These are phyloP conservation scores for Neodiprion lecontei DNA, from an alignment of 1,140 invertebrate species.

Conservation along the genomic window DNA sequence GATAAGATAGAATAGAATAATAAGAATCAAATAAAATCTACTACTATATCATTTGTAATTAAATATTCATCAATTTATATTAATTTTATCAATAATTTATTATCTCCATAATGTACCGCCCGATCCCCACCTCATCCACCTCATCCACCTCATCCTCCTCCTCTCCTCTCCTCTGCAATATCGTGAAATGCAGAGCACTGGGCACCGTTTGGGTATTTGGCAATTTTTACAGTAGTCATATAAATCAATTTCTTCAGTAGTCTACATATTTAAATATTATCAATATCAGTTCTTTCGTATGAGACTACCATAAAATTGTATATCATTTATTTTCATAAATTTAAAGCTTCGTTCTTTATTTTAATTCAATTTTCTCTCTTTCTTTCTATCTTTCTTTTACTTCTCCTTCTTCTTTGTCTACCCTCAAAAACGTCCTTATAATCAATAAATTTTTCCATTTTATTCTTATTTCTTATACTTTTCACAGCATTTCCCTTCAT, in stretches of 20 bases:
- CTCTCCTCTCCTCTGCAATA: not conserved
- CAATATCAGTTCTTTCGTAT: constrained; percentile 52
- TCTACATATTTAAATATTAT: constrained; percentile 52
- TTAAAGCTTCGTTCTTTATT: constrained; percentile 61
- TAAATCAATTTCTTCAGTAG: constrained; percentile 44
- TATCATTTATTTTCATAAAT: constrained; percentile 50
- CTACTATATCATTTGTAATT: constrained; percentile 60
- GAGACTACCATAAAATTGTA: constrained; percentile 52
- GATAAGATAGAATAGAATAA: too few species aligned
- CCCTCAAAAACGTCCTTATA: constrained; percentile 40
- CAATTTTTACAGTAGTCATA: constrained; percentile 63
- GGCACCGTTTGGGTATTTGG: constrained; percentile 57
- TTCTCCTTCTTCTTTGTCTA: constrained; percentile 37
- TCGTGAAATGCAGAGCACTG: too few species aligned
- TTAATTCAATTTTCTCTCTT: constrained; percentile 43
- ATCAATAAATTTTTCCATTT: too few species aligned
- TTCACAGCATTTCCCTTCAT: too few species aligned
- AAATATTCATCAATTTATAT: constrained; percentile 63
- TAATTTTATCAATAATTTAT: constrained; percentile 65
- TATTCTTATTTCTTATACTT: too few species aligned
- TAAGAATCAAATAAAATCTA: constrained; percentile 45
- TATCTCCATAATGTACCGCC: constrained; percentile 59
- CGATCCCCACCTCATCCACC: constrained; percentile 23
- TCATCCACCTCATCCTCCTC: constrained; percentile 19
- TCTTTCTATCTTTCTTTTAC: constrained; percentile 38